phyloP scores from a whole-genome alignment of 2,797 vertebrate genomes.

The Oophaga sylvatica region DNA sequence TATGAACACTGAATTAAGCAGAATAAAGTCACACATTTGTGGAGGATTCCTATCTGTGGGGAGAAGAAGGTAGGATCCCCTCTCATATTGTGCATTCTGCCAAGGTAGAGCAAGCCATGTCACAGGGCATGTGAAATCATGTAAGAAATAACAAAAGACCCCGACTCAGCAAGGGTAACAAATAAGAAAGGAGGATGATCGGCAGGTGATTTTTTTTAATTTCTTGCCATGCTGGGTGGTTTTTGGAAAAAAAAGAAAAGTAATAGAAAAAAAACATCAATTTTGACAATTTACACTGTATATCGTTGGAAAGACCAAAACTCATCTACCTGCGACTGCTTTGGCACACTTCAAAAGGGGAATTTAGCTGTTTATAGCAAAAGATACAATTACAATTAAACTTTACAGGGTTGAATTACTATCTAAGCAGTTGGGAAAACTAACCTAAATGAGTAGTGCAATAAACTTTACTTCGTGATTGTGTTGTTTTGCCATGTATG shows the following conservation, averaged over 20 bases:
- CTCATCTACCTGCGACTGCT: neutral
- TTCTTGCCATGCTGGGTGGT: no score
- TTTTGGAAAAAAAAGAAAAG: no score
- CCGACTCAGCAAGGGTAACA: no score
- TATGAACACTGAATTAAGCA: slow-evolving; percentile 17
- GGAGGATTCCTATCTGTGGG: neutral
- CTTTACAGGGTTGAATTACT: slow-evolving; percentile 2
- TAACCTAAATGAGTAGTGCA: neutral
- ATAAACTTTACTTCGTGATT: neutral
- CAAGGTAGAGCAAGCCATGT: neutral
- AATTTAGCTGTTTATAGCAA: neutral
- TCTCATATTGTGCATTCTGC: neutral
- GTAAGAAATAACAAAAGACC: neutral
- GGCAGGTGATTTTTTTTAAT: no score
- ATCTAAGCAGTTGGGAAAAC: neutral
- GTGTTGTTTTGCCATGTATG: slow-evolving; percentile 29
- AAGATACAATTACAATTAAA: neutral
- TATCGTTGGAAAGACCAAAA: neutral
- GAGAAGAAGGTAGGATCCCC: neutral
- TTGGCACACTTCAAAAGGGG: slow-evolving; percentile 7
- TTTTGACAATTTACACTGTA: slow-evolving; percentile 8
- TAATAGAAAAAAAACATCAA: neutral
- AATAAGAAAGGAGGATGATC: no score
- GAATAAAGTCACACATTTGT: slow-evolving; percentile 9
- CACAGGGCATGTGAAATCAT: neutral